Base-by-base conservation (phyloP, 2,888 invertebrate genomes). In the Catocala sponsa region DNA sequence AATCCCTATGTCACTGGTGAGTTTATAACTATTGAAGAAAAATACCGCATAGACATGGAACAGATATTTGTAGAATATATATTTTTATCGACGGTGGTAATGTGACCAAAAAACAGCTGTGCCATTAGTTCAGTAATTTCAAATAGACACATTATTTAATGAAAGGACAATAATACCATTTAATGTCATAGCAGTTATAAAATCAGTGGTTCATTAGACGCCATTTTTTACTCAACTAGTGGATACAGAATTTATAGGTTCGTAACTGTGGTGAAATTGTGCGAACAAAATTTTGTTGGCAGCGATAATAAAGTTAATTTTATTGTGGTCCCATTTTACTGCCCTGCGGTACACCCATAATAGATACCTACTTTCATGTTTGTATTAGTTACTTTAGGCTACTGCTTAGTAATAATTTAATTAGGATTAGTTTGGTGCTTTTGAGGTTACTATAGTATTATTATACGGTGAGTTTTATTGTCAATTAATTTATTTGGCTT, bases 241-340 rank as follows among this genome's bases (percentile, higher is more conserved):
- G 51, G 56, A 54, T 41, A 51, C 52, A 12, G 55, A 61, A 46
- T 65, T 70, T 72, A 73, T 65, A 38, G 64, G 60, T 38, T 35
- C 6, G 56, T 63, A 55, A 65, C 52, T 58, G 50, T 47, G 58
- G 46, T 49, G 48, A 59, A 58, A 67, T 60, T 25, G 65, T 59
- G 41, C 43, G 25, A 52, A 60, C 35, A 49, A 46, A 65, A 70
- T 60, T 67, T 54, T 9, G 46, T 48, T 49, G 51, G 59, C 33
- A 54, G 59, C 59, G 46, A 46, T 63, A 67, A 67, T 73, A 73
- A 76, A 74, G 66, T 70, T 55, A 60, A 63, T 63, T 70, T 74
- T 66, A 76, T 53, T 62, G 63, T 53, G 4, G 41, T 47, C 47
- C 60, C 44, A 69, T 38, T 76, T 68, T 70, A 76, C 46, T 63